Percentiles rank a stretch among this genome's conserved stretches.
phyloP scores from a whole-genome alignment of 2,113 vertebrate genomes.

The Stomatorhinus ivindoensis region DNA sequence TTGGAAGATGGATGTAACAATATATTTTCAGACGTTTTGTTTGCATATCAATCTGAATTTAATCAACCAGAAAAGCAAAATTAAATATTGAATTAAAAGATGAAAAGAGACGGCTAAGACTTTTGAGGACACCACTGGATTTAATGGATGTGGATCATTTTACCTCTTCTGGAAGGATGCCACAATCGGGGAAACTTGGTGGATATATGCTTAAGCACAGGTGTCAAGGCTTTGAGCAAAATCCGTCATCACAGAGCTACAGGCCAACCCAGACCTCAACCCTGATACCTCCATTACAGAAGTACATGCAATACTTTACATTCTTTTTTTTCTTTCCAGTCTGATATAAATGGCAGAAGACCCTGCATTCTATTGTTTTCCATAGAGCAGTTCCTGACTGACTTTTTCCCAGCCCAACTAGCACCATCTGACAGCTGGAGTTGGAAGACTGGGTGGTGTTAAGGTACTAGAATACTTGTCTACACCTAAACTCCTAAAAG shows the following conservation, averaged over 20 bases:
- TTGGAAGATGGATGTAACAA: neutral
- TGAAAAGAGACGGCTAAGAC: neutral
- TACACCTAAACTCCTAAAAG: neutral
- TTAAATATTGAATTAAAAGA: constrained; percentile 15
- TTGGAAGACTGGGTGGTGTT: neutral
- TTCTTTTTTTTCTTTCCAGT: neutral
- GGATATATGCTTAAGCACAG: neutral
- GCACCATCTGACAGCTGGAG: neutral
- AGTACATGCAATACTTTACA: neutral
- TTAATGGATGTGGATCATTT: neutral
- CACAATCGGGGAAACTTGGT: neutral
- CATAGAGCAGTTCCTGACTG: neutral
- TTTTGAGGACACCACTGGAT: neutral
- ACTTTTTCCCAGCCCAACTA: neutral
- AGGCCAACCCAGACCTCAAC: neutral
- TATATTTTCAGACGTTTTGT: neutral
- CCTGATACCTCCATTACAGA: neutral
- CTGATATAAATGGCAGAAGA: neutral
- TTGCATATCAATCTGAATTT: constrained; percentile 7
- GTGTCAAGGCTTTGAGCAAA: neutral
- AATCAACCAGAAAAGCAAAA: neutral
- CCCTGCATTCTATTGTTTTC: neutral
- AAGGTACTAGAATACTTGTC: neutral
- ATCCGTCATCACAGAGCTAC: neutral
- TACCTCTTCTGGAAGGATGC: neutral